Percentiles rank a stretch among this genome's conserved stretches.
These are phyloP conservation scores for Hipposideros armiger DNA, from an alignment of 2,113 vertebrate species.

Conservation along the genomic window DNA sequence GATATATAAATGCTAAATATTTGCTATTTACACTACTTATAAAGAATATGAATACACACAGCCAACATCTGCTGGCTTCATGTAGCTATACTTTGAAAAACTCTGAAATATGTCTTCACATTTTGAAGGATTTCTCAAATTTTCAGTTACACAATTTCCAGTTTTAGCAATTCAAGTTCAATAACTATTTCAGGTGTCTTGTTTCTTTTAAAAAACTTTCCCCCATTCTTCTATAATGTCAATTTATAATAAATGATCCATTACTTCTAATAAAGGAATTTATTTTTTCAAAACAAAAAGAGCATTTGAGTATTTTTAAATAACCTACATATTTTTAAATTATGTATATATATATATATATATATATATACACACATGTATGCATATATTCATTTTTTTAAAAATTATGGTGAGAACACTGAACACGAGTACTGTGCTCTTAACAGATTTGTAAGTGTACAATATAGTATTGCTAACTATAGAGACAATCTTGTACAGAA, in stretches of 20 bases:
- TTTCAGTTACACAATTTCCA: slow-evolving; percentile 51
- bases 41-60: slow-evolving; percentile 21
- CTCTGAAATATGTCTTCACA: slow-evolving; percentile 52
- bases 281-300: slow-evolving; percentile 52
- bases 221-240: not conserved
- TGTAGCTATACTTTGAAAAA: slow-evolving; percentile 56
- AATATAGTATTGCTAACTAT: not conserved
- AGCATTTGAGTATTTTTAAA: slow-evolving; percentile 1
- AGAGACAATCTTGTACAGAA: not conserved
- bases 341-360: not conserved
- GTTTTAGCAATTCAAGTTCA: slow-evolving; percentile 56
- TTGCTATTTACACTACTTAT: slow-evolving; percentile 41
- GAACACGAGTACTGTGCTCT: not conserved
- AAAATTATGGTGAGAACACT: not conserved
- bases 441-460: not conserved
- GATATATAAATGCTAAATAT: slow-evolving; percentile 46
- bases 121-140: slow-evolving; percentile 50
- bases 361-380: not conserved
- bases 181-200: slow-evolving; percentile 40
- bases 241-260: slow-evolving; percentile 32
- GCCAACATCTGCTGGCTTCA: slow-evolving; percentile 43
- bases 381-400: not conserved
- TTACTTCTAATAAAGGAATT: slow-evolving; percentile 24
- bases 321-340: not conserved
- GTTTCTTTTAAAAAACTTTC: not conserved